Base-by-base conservation (phyloP, 2,888 invertebrate genomes). In the Trichacis sp. region DNA sequence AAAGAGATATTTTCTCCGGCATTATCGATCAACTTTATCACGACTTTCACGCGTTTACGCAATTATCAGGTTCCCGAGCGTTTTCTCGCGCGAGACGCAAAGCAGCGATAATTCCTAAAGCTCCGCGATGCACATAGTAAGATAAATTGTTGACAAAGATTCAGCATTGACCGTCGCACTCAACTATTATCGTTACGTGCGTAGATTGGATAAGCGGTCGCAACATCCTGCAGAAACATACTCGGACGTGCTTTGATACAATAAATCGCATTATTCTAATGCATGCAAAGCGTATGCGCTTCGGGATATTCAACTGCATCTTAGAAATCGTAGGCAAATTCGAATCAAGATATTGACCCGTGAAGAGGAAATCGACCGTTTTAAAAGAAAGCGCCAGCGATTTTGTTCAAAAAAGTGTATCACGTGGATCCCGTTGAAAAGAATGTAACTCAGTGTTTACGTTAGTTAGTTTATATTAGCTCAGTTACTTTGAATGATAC, bases 111-210 rank as follows among this genome's bases (percentile, higher is more conserved):
- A 43, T 43, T 18, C n/a, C 2, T 43, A 1, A 18, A 17, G 19
- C n/a, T 19, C 19, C 43, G 43, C 19, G 43, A 43, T 19, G 43
- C 18, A 19, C 43, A 43, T 43, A 43, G 43, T 43, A n/a, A 47
- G 29, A 38, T 52, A 51, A 52, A 48, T 52, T 40, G 43, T 55
- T 45, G 40, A 47, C 40, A 49, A 49, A 30, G 48, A 53, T 60
- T 51, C 54, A 55, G 49, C 49, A 49, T 49, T 49, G 49, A 49
- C 49, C 49, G 49, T 49, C 49, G 49, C 36, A 38, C 15, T 49
- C 49, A 49, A 49, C 49, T 49, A 49, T 49, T 36, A 49, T 49
- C 49, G 36, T 49, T 49, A 49, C 49, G 36, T 49, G 49, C 49
- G 19, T 49, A 49, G 49, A 49, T 49, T 49, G 49, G 36, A 49